Base-by-base conservation (phyloP, 1,140 invertebrate genomes). In the Formica exsecta region DNA sequence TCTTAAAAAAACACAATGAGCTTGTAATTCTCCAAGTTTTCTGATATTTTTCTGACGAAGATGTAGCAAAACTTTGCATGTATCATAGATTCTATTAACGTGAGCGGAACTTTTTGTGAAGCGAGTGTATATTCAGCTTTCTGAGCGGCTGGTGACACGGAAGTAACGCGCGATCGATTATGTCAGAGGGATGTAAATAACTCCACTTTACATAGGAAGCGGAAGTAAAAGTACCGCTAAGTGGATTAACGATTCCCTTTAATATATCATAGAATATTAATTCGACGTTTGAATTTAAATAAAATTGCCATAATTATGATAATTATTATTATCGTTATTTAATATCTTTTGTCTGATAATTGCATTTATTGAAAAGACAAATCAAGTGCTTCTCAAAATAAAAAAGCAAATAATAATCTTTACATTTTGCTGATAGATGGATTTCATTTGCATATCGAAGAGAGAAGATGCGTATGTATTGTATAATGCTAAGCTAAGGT, bases 131-230 rank as follows among this genome's bases (percentile, higher is more conserved):
- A 80, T 70, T 61, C 74, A 79, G 74, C 70, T 85, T 85, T 77
- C 75, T 89, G 54, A 81, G 86, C 51, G 25, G 75, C 9, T 62
- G 59, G 80, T 89, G 89, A 90, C 89, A 90, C 76, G 89, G 76
- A 90, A 90, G 81, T 90, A 90, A 90, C 86, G 59, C 71, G 61
- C 89, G 88, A 90, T 90, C 89, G 89, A 90, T 90, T 83, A 87
- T 79, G 57, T 68, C 32, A 80, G 54, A 62, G 29, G 81, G 80
- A 90, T 87, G 80, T 90, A 90, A 90, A 87, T 90, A 90, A 86
- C 89, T 86, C 64, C 11, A 74, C 88, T 89, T 77, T 83, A 61
- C 76, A 41, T 85, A 59, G 81, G 62, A 51, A 64, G 36, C 38
- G 62, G 61, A 73, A 81, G 85, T 86, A 88, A 59, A 88, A 80